These are phyloP conservation scores for Rhagonycha fulva DNA, from an alignment of 2,888 invertebrate genomes.

Conservation along the genomic window DNA sequence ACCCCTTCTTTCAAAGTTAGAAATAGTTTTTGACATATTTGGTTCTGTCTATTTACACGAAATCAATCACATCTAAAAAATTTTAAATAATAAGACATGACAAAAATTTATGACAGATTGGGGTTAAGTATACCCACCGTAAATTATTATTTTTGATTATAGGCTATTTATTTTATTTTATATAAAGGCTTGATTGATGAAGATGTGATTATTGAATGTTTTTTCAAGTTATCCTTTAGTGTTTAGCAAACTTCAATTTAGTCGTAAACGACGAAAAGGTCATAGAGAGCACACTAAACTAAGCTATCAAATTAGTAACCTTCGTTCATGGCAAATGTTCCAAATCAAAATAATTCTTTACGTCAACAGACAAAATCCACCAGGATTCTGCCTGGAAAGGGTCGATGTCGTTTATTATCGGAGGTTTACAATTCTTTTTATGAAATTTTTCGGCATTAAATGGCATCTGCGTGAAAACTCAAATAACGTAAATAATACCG, in stretches of 20 bases:
- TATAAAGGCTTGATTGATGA: not conserved
- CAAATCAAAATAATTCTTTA: constrained; percentile 1
- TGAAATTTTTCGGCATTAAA: not conserved
- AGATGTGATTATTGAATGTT: not conserved
- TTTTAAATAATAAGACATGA: not conserved
- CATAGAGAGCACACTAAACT: not conserved
- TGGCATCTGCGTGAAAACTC: not conserved
- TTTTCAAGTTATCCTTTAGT: not conserved
- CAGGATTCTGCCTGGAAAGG: not conserved
- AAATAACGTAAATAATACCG: not conserved
- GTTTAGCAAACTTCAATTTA: not conserved
- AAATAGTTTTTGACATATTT: not conserved
- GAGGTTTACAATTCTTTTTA: not conserved
- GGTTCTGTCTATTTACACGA: not conserved
- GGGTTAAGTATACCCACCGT: not conserved
- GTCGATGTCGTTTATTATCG: not conserved
- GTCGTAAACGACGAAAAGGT: not conserved
- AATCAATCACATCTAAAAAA: not conserved
- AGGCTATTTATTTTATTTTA: not conserved
- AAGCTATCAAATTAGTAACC: not conserved
- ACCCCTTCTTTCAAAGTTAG: too few species aligned
- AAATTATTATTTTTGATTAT: not conserved
- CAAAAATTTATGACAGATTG: not conserved
- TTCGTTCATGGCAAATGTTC: not conserved
- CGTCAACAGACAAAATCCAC: not conserved